These are phyloP conservation scores for Acanthacorydalis orientalis DNA, from an alignment of 2,888 invertebrate genomes.

Conservation along the genomic window DNA sequence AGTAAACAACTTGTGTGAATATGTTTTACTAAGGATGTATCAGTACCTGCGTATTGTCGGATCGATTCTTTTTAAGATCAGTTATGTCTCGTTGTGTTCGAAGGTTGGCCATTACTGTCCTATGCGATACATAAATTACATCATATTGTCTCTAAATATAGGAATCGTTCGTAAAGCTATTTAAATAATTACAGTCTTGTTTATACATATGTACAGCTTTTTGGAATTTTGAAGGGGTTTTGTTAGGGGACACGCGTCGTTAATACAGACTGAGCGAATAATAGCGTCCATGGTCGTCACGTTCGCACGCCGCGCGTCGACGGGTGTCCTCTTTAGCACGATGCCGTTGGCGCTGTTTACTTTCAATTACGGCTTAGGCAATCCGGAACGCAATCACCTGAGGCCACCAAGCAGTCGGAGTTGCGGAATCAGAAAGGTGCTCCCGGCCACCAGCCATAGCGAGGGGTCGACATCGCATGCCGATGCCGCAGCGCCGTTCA, in stretches of 20 bases:
- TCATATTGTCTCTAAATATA: neutral
- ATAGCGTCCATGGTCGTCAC: too few relatives aligned
- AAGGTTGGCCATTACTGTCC: too few relatives aligned
- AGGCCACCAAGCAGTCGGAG: slow-evolving; percentile 9
- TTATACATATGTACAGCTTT: neutral
- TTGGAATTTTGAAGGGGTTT: too few relatives aligned
- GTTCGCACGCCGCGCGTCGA: neutral
- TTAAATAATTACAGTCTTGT: neutral
- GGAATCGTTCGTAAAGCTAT: neutral
- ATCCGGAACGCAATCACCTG: slow-evolving; percentile 8
- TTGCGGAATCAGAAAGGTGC: slow-evolving; percentile 7
- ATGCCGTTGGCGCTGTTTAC: slow-evolving; percentile 4
- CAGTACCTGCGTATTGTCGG: too few relatives aligned
- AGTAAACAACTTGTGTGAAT: too few relatives aligned
- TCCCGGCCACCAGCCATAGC: neutral
- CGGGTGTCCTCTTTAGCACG: neutral
- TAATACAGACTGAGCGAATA: too few relatives aligned
- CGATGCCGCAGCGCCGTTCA: slow-evolving; percentile 15
- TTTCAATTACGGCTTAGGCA: slow-evolving; percentile 6
- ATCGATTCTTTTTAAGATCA: too few relatives aligned
- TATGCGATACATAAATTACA: neutral
- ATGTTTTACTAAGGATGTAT: too few relatives aligned
- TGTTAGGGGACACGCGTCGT: too few relatives aligned
- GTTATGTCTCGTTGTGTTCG: too few relatives aligned
- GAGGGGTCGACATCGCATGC: slow-evolving; percentile 5